Percentiles rank a stretch among this genome's conserved stretches.
Conservation (phyloP, 2,888 invertebrate genomes). For the Steinernema scapterisci region DNA sequence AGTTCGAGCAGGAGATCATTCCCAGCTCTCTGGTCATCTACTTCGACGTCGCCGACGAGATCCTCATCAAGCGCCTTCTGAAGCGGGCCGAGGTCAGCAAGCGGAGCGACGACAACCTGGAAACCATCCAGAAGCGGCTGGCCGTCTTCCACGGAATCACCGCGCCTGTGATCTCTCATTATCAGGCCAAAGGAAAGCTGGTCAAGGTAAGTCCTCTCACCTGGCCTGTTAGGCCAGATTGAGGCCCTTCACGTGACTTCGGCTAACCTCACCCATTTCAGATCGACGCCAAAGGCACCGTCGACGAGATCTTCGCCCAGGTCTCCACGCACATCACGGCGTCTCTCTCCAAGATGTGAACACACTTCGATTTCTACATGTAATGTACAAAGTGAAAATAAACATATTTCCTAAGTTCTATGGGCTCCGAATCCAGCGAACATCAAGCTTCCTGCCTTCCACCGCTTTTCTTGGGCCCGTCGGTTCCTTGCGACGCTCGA, state of each 20-base stretch:
- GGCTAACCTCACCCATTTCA: too few species aligned
- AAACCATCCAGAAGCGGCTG: slow-evolving; percentile 86
- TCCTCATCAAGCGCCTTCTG: slow-evolving; percentile 78
- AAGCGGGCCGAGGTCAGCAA: slow-evolving; percentile 78
- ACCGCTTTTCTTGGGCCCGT: slow-evolving; percentile 43
- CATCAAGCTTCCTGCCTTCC: slow-evolving; percentile 62
- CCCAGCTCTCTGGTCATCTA: slow-evolving; percentile 78
- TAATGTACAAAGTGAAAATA: slow-evolving; percentile 2
- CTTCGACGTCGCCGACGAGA: slow-evolving; percentile 82
- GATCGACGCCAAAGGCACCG: slow-evolving; percentile 63
- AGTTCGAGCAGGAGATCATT: slow-evolving; percentile 79
- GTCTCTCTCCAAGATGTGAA: neutral
- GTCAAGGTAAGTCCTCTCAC: slow-evolving; percentile 74
- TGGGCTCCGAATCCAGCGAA: slow-evolving; percentile 49
- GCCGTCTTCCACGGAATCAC: slow-evolving; percentile 87
- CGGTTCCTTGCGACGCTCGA: neutral
- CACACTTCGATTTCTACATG: neutral
- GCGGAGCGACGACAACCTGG: slow-evolving; percentile 90
- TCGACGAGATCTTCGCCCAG: slow-evolving; percentile 62
- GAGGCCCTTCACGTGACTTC: too few species aligned
- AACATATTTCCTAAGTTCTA: neutral
- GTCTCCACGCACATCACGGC: slow-evolving; percentile 49
- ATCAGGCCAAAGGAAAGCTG: slow-evolving; percentile 78
- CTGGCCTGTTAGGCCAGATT: neutral
- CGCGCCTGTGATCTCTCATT: slow-evolving; percentile 82